Conservation (phyloP, 2,888 invertebrate genomes). For the Ichneumoninae sp. region DNA sequence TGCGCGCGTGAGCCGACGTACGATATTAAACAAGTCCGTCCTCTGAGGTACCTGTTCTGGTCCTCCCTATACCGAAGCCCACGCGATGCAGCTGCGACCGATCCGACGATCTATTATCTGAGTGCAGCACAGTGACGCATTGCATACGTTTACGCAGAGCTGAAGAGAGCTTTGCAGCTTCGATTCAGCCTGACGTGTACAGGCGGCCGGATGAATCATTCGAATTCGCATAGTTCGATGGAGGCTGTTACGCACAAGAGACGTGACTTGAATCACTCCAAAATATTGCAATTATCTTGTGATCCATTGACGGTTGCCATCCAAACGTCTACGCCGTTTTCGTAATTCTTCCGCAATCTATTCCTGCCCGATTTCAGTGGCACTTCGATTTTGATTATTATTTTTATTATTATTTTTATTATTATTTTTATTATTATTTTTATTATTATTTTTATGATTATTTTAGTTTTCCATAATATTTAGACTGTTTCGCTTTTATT, state of each 20-base stretch:
- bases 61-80: conserved; percentile 2
- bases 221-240: not conserved
- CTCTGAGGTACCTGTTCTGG: conserved; percentile 8
- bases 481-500: conserved; percentile 2
- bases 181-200: not conserved
- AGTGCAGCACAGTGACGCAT: not conserved
- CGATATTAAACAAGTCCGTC: conserved; percentile 28
- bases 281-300: not conserved
- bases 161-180: not conserved
- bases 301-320: not conserved
- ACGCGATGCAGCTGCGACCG: conserved; percentile 39
- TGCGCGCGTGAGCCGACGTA: conserved; percentile 24
- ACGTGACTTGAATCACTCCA: not conserved
- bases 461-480: conserved; percentile 5
- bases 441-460: not conserved
- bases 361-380: too few species aligned
- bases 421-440: too few species aligned
- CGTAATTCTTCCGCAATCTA: conserved; percentile 50
- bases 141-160: conserved; percentile 1
- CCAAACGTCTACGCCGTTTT: conserved; percentile 5
- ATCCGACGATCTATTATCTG: conserved; percentile 37
- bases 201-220: not conserved
- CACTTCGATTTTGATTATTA: too few species aligned
- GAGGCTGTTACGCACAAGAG: not conserved
- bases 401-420: too few species aligned